phyloP scores from a whole-genome alignment of 2,113 vertebrate genomes.

The Oncorhynchus tshawytscha region DNA sequence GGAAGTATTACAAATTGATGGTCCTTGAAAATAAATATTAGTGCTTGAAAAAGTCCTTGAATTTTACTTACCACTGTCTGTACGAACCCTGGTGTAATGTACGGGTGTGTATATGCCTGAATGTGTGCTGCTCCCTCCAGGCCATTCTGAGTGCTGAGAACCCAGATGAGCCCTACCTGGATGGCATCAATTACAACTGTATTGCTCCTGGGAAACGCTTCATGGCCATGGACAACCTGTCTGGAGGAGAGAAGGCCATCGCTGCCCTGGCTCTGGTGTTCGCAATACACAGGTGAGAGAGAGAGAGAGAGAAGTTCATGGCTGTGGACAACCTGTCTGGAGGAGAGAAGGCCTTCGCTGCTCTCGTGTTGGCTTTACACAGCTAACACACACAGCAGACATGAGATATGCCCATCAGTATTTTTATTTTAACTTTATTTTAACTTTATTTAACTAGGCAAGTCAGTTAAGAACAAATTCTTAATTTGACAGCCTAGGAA shows the following conservation, averaged over 20 bases:
- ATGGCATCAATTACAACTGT: constrained; percentile 89
- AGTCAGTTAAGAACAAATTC: no score
- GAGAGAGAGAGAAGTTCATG: constrained; percentile 72
- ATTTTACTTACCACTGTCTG: no score
- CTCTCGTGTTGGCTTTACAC: constrained; percentile 91
- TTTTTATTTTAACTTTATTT: no score
- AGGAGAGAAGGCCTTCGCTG: constrained; percentile 90
- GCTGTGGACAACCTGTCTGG: constrained; percentile 94
- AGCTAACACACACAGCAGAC: constrained; percentile 70
- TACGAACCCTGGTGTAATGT: no score
- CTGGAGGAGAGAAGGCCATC: constrained; percentile 91
- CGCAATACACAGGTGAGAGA: constrained; percentile 87
- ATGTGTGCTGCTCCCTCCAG: constrained; percentile 56
- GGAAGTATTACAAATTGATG: no score
- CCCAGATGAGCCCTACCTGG: constrained; percentile 91
- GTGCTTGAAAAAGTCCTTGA: no score
- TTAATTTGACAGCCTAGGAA: no score
- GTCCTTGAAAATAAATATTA: no score
- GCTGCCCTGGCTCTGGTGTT: constrained; percentile 91
- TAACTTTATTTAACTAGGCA: no score
- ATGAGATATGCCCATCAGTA: no score
- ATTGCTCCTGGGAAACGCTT: constrained; percentile 93
- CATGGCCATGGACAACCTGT: constrained; percentile 95
- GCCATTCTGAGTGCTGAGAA: constrained; percentile 91
- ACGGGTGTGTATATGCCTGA: not conserved